Percentiles rank a stretch among this genome's conserved stretches.
Evolutionary conservation across 2,797 vertebrate species (phyloP).

Genomic region (Setipinna tenuifilis): DNA sequence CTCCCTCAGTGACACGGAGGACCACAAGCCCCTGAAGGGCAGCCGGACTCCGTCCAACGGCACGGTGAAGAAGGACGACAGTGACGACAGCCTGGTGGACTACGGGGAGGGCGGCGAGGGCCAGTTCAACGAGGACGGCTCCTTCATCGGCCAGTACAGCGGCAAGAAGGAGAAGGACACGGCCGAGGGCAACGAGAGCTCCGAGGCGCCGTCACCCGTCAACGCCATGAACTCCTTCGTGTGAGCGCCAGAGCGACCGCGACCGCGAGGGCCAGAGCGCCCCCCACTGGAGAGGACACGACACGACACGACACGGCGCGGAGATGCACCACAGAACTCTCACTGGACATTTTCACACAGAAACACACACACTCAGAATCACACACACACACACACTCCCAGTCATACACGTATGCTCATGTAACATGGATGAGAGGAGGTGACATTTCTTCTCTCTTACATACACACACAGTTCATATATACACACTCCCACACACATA

Average conservation of each 20-base stretch:
- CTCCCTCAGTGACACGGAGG: conserved; percentile 89
- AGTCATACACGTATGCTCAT: not conserved
- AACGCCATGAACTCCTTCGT: conserved; percentile 99
- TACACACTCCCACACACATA: conserved; percentile 21
- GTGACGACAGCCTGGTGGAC: conserved; percentile 97
- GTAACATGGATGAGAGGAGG: not conserved
- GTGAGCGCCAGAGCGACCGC: no score
- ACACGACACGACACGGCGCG: not conserved
- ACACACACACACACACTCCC: conserved; percentile 31
- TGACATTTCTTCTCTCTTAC: not conserved
- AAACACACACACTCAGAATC: conserved; percentile 57
- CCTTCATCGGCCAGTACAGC: conserved; percentile 98
- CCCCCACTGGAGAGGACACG: no score
- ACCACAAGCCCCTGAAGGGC: conserved; percentile 97
- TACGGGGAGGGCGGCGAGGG: conserved; percentile 98
- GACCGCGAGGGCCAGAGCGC: no score
- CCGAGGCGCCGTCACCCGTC: conserved; percentile 96
- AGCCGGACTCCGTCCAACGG: conserved; percentile 96
- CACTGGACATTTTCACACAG: conserved; percentile 64
- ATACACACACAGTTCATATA: not conserved
- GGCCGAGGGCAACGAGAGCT: conserved; percentile 97
- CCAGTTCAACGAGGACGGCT: conserved; percentile 97
- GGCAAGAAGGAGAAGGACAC: conserved; percentile 98
- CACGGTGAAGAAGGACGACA: conserved; percentile 96
- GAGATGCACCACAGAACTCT: conserved; percentile 32